Percentiles rank a stretch among this genome's conserved stretches.
These are phyloP conservation scores for Coregonus clupeaformis DNA, from an alignment of 2,113 vertebrate species.

Conservation along the genomic window DNA sequence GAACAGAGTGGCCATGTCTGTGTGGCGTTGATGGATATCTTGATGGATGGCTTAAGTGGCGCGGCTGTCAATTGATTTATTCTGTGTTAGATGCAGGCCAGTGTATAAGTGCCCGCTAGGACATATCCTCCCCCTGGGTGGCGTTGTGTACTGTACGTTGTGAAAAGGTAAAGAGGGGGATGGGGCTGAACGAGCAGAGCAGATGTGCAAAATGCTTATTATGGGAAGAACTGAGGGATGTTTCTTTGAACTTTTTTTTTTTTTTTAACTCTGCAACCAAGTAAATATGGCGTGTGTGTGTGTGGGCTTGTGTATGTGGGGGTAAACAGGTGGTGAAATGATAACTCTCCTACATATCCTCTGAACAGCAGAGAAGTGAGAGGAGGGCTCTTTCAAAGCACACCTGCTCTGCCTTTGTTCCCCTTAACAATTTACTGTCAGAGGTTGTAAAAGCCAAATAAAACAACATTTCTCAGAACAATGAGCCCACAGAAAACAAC, in stretches of 20 bases:
- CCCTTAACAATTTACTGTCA: neutral
- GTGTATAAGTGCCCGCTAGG: slow-evolving; percentile 13
- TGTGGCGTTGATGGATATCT: slow-evolving; percentile 30
- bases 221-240: neutral
- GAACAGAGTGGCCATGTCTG: slow-evolving; percentile 24
- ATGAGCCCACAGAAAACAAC: too few relatives aligned
- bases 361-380: slow-evolving; percentile 4
- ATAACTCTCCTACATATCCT: slow-evolving; percentile 28
- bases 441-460: neutral
- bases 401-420: neutral
- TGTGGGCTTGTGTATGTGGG: slow-evolving; percentile 5
- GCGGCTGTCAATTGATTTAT: neutral
- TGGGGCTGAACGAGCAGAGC: neutral
- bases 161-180: slow-evolving; percentile 25
- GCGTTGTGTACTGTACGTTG: slow-evolving; percentile 10
- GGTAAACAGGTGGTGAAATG: slow-evolving; percentile 28
- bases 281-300: slow-evolving; percentile 1
- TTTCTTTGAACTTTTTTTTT: neutral
- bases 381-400: neutral
- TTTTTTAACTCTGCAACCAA: neutral
- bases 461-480: too few relatives aligned
- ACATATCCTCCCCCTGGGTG: slow-evolving; percentile 1
- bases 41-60: slow-evolving; percentile 23
- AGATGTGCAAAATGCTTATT: neutral
- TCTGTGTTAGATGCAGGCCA: neutral